These are phyloP conservation scores for Stegostoma tigrinum DNA, from an alignment of 2,113 vertebrate species.

Conservation along the genomic window DNA sequence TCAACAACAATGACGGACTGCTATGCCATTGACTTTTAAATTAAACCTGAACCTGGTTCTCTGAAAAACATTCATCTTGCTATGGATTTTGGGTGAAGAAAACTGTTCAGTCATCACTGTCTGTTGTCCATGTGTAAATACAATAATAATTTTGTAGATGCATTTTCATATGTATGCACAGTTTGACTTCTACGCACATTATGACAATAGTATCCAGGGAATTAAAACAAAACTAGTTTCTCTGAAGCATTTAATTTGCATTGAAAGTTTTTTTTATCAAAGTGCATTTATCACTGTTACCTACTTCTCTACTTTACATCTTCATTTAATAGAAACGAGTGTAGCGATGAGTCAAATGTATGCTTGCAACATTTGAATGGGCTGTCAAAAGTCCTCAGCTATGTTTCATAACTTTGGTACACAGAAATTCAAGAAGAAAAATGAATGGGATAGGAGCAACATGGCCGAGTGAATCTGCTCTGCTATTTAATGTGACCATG, in stretches of 20 bases:
- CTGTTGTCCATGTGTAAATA: neutral
- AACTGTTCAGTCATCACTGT: conserved; percentile 9
- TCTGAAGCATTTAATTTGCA: conserved; percentile 35
- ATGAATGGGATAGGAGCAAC: neutral
- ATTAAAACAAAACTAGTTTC: conserved; percentile 27
- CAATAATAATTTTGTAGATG: conserved; percentile 22
- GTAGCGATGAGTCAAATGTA: neutral
- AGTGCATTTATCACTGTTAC: neutral
- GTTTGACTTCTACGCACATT: conserved; percentile 25
- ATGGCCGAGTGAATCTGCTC: neutral
- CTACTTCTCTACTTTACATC: neutral
- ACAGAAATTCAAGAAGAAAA: neutral
- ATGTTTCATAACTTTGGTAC: neutral
- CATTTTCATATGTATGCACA: conserved; percentile 20
- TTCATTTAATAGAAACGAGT: neutral
- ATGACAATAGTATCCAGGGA: conserved; percentile 12
- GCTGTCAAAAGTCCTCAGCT: too few species aligned
- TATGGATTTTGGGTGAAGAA: neutral
- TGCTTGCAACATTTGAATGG: neutral
- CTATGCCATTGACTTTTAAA: neutral
- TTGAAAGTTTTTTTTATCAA: conserved; percentile 18
- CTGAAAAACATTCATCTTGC: neutral
- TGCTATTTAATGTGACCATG: neutral
- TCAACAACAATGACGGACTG: neutral
- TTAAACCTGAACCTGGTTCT: neutral